Evolutionary conservation across 2,888 invertebrate genomes (phyloP).

Genomic region (Eupelmus urozonus): DNA sequence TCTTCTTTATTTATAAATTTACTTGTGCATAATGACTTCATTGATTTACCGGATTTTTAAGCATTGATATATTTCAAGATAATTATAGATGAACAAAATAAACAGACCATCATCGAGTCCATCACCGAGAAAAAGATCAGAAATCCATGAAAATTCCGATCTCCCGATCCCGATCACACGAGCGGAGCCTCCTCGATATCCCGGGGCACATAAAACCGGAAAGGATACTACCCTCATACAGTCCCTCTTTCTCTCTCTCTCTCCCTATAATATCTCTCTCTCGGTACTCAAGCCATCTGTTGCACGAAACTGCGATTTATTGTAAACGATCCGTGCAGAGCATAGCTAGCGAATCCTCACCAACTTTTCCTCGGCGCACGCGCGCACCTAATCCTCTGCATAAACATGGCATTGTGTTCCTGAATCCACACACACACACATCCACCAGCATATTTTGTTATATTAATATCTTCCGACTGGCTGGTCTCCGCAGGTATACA

Average conservation of each 20-base stretch:
- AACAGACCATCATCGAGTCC: too few species aligned
- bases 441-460: conserved; percentile 71
- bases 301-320: conserved; percentile 51
- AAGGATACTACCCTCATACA: conserved; percentile 35
- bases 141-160: conserved; percentile 39
- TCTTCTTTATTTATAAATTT: too few species aligned
- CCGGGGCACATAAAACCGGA: conserved; percentile 48
- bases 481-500: conserved; percentile 64
- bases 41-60: too few species aligned
- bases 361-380: conserved; percentile 16
- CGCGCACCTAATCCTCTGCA: conserved; percentile 71
- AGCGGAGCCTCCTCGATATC: conserved; percentile 23
- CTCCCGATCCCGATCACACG: conserved; percentile 25
- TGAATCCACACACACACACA: neutral
- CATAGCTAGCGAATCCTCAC: conserved; percentile 19
- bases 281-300: conserved; percentile 47
- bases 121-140: conserved; percentile 6
- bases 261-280: conserved; percentile 13
- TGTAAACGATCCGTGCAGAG: conserved; percentile 41
- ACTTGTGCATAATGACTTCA: too few species aligned
- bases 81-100: too few species aligned
- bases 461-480: conserved; percentile 77
- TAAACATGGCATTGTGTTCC: conserved; percentile 74
- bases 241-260: conserved; percentile 26
- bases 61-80: too few species aligned